These are phyloP conservation scores for Conopomorpha cramerella DNA, from an alignment of 1,140 invertebrate species.

Conservation along the genomic window DNA sequence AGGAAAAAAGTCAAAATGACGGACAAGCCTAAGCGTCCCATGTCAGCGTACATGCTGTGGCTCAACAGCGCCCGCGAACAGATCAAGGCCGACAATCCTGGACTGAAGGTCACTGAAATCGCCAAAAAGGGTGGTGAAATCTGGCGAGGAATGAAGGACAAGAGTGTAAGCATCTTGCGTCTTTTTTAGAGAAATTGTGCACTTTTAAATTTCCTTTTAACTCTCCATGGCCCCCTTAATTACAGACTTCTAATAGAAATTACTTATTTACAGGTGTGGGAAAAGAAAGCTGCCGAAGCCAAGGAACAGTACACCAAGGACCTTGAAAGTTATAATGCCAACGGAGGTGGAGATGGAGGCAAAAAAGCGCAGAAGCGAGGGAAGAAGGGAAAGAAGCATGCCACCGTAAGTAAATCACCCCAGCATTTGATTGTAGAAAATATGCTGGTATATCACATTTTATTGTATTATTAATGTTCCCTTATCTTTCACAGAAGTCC, in stretches of 20 bases:
- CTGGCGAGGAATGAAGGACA: slow-evolving; percentile 82
- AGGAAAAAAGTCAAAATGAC: slow-evolving; percentile 73
- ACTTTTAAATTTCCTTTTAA: too few species aligned
- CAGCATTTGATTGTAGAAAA: slow-evolving; percentile 45
- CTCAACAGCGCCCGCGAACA: slow-evolving; percentile 80
- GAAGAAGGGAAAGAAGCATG: slow-evolving; percentile 58
- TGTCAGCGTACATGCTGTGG: slow-evolving; percentile 87
- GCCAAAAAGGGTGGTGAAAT: slow-evolving; percentile 86
- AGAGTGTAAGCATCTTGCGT: slow-evolving; percentile 69
- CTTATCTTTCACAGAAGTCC: slow-evolving; percentile 32
- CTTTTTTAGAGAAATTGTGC: too few species aligned
- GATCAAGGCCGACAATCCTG: slow-evolving; percentile 81
- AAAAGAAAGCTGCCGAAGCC: slow-evolving; percentile 79
- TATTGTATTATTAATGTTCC: slow-evolving; percentile 10
- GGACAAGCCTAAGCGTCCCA: slow-evolving; percentile 83
- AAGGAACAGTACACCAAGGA: slow-evolving; percentile 87
- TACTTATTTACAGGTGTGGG: slow-evolving; percentile 74
- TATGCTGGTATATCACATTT: too few species aligned
- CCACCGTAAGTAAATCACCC: too few species aligned
- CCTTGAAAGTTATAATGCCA: slow-evolving; percentile 86
- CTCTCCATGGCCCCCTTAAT: too few species aligned
- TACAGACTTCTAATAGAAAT: too few species aligned
- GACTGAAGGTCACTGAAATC: slow-evolving; percentile 80
- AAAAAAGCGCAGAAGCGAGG: slow-evolving; percentile 59
- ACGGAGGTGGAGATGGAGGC: slow-evolving; percentile 64